phyloP scores from a whole-genome alignment of 1,140 invertebrate species.

The Drosophila sulfurigaster region DNA sequence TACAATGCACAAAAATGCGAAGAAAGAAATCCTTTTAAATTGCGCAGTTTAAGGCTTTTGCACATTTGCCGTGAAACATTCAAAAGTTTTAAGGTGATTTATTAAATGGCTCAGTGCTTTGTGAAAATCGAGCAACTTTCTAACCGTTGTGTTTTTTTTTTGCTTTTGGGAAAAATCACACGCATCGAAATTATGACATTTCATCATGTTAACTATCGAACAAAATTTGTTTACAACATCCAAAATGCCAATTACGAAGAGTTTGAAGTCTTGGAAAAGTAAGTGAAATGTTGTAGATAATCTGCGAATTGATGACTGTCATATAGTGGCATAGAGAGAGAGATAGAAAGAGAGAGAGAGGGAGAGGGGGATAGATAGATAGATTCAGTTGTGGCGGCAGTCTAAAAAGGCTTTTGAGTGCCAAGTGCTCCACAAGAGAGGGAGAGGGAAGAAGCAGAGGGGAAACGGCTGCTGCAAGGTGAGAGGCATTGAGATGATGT shows the following conservation, averaged over 20 bases:
- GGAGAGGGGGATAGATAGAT: not conserved
- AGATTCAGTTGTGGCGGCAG: slow-evolving; percentile 14
- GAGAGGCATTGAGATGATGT: slow-evolving; percentile 23
- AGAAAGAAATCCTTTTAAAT: not conserved
- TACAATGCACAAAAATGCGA: not conserved
- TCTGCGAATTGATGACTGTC: slow-evolving; percentile 76
- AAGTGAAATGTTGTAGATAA: slow-evolving; percentile 67
- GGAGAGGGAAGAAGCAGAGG: not conserved
- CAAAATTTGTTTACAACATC: slow-evolving; percentile 74
- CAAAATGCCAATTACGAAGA: slow-evolving; percentile 68
- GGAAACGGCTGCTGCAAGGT: not conserved
- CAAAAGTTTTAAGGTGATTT: slow-evolving; percentile 25
- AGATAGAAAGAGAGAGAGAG: not conserved
- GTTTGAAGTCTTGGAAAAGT: slow-evolving; percentile 37
- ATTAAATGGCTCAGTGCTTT: not conserved
- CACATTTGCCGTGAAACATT: not conserved
- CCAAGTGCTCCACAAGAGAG: slow-evolving; percentile 7
- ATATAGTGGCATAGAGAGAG: slow-evolving; percentile 41
- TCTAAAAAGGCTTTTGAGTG: slow-evolving; percentile 24
- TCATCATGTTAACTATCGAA: slow-evolving; percentile 63
- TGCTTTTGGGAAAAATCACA: slow-evolving; percentile 30
- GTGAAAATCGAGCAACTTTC: slow-evolving; percentile 55
- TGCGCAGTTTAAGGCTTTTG: not conserved
- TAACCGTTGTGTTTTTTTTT: slow-evolving; percentile 16
- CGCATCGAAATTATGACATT: slow-evolving; percentile 75